A percentile compares a stretch with the other conserved stretches of the same genome.
phyloP scores from a whole-genome alignment of 2,888 invertebrate species.

The Xanthostigma xanthostigma region DNA sequence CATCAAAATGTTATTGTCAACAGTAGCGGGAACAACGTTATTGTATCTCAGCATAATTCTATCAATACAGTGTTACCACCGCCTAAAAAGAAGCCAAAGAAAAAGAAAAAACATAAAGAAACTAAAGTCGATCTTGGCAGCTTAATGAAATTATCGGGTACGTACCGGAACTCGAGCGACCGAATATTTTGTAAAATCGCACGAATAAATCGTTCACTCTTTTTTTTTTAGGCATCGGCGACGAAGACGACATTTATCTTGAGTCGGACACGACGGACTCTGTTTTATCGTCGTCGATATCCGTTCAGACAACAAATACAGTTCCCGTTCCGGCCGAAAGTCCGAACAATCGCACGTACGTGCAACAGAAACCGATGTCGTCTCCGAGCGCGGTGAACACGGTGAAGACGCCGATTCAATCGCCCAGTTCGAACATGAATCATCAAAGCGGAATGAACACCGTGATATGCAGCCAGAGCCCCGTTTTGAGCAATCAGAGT shows the following conservation, averaged over 20 bases:
- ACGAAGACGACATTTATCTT: constrained; percentile 44
- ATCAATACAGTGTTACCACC: constrained; percentile 22
- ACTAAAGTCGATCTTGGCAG: constrained; percentile 51
- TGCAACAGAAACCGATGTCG: too few relatives aligned
- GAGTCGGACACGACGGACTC: constrained; percentile 26
- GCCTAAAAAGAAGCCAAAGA: constrained; percentile 35
- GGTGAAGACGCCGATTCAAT: background rate
- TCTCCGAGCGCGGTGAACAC: too few relatives aligned
- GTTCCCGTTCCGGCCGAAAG: too few relatives aligned
- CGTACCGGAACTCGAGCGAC: constrained; percentile 5
- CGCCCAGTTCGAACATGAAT: constrained; percentile 1
- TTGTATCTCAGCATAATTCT: constrained; percentile 2
- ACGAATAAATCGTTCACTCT: background rate
- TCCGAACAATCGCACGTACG: too few relatives aligned
- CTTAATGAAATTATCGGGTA: constrained; percentile 57
- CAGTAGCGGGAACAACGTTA: constrained; percentile 9
- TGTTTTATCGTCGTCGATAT: background rate
- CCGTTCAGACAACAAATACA: too few relatives aligned
- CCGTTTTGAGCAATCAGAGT: too few relatives aligned
- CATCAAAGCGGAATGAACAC: constrained; percentile 21
- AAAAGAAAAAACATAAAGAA: constrained; percentile 37
- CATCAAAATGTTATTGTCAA: constrained; percentile 9
- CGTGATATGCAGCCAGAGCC: too few relatives aligned
- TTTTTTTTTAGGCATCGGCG: constrained; percentile 32
- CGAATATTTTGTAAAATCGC: background rate